Base-by-base conservation (phyloP, 2,113 vertebrate genomes). In the Anoplopoma fimbria region DNA sequence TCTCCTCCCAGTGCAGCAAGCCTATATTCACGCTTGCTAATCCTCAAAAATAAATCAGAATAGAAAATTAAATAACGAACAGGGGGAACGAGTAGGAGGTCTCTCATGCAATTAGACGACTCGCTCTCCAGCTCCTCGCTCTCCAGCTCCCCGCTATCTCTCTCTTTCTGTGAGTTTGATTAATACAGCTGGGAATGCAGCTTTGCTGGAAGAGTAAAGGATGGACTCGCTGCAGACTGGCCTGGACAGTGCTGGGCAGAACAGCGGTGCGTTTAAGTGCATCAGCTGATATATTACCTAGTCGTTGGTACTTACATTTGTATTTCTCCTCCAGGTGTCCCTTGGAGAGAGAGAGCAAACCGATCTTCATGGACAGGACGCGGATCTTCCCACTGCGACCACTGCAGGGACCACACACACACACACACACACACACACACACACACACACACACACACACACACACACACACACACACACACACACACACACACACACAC, bases 321-420 rank as follows among this genome's bases (percentile, higher is more conserved):
- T 99, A 99, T 83, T 99, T 99, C 86, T 99, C 98, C 87, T 99
- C 98, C 90, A 99, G 93, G 82, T 98, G 97, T 34, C 97, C 98
- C 89, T 99, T 99, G 75, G 96, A 98, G 77, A 99, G 96, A 76
- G 96, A 98, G 58, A 99, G 97, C 88, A 99, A 91, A 51, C 97
- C 98, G 62, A 99, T 98, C 95, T 98, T 99, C 95, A 98, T 95
- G 82, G 98, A 99, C 81, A 99, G 95, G 68, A 97, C 97, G 33
- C 98, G 95, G 76, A 99, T 97, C 95, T 98, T 99, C 83, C 98
- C 98, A 83, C 96, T 98, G 78, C 98, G 97, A 69, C 97, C 97
- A 40, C 97, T 99, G 86, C 47, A 87, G 72, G 63, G 33, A 19
- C 25, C 38, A 29, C n/a, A 63, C 71, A 83, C 23, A 73, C 10